Conservation (phyloP, 2,888 invertebrate species). For the Norana najaformis region DNA sequence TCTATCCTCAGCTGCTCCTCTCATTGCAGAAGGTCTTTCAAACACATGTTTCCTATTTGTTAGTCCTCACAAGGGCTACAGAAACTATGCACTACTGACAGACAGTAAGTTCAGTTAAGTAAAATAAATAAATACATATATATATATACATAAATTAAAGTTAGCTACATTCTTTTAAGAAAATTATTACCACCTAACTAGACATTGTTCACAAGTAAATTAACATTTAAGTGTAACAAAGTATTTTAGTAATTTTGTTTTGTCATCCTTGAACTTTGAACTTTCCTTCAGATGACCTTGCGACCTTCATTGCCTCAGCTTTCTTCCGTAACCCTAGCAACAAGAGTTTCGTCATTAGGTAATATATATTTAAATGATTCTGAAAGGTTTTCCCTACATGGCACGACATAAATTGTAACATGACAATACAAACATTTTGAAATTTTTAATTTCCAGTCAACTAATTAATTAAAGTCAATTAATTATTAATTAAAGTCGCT, state of each 20-base stretch:
- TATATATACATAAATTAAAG: too few relatives aligned
- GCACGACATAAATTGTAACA: too few relatives aligned
- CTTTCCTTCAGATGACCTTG: neutral
- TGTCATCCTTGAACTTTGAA: too few relatives aligned
- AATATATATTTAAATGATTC: neutral
- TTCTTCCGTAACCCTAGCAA: neutral
- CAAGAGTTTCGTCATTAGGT: neutral
- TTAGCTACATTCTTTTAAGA: conserved; percentile 1
- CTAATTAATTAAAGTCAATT: too few relatives aligned
- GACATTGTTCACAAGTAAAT: neutral
- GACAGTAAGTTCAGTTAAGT: neutral
- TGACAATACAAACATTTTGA: too few relatives aligned
- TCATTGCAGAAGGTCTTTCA: neutral
- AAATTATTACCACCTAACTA: neutral
- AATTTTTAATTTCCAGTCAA: too few relatives aligned
- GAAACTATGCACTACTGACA: neutral
- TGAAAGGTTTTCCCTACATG: neutral
- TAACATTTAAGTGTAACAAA: neutral
- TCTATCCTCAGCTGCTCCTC: neutral
- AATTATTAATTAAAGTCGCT: too few relatives aligned
- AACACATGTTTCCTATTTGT: neutral
- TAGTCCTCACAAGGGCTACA: neutral
- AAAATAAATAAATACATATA: neutral
- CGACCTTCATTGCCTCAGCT: neutral
- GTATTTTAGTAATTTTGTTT: neutral